Evolutionary conservation across 2,888 invertebrate genomes (phyloP), one percentile per base, ranked within the genome.

Genomic region (Lycia hirtaria): DNA sequence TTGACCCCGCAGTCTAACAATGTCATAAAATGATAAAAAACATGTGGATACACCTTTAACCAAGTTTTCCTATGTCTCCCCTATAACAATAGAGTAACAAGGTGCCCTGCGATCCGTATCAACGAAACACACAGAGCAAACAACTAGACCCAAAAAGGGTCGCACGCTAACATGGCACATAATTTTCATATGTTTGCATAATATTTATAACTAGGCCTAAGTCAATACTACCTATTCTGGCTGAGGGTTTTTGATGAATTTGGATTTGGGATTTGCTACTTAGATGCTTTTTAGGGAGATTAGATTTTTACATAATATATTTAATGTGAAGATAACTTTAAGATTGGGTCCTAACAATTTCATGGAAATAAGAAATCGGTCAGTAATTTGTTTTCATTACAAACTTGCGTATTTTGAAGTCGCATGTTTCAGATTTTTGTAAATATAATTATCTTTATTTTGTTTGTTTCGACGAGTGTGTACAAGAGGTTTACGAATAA

Each of bases 161-260:
- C 66, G 30, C 17, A 12, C 60, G 75, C 75, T 67, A 75, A 73
- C 56, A 58, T 56, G 58, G 65, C 76, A 72, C 75, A 78, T 82
- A 77, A 82, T 80, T 77, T 80, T 76, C 80, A 78, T 75, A 72
- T 70, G 76, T 75, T 76, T 75, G 72, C 80, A 76, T 81, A 81
- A 80, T 82, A 84, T 85, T 84, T 63, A 78, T 80, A 76, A 82
- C 78, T 75, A 74, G 72, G 56, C 84, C 85, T 85, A 85, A 83
- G 79, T 82, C 81, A 85, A 86, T 78, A 84, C 68, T 62, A 65
- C 52, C 45, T 63, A 41, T 38, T 24, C 32, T 28, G 20, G 45
- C 37, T 63, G 59, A 56, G 56, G 52, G 54, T 64, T 61, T 61
- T 52, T 50, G 48, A 65, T 65, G 61, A 65, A 52, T 43, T 41